These are phyloP conservation scores for Bombus huntii DNA, from an alignment of 1,140 invertebrate species.

Conservation along the genomic window DNA sequence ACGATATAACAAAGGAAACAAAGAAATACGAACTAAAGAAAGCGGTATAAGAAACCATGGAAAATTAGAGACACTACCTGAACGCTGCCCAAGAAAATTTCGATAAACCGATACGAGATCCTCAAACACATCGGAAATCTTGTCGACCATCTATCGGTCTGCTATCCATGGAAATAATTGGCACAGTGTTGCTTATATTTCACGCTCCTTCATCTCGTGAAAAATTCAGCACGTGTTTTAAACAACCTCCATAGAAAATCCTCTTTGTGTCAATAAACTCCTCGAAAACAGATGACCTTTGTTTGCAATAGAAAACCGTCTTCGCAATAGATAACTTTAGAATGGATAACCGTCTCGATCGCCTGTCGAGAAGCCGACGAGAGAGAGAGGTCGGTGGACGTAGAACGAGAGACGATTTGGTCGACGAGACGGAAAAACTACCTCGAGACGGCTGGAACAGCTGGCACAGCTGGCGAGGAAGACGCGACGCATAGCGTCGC, in stretches of 20 bases:
- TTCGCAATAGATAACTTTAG: background rate
- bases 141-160: conserved; percentile 7
- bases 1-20: background rate
- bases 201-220: too few species aligned
- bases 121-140: conserved; percentile 43
- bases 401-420: background rate
- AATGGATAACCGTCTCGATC: background rate
- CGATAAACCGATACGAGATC: conserved; percentile 56
- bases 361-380: background rate
- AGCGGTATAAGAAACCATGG: background rate
- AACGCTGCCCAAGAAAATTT: conserved; percentile 53
- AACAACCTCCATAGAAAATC: too few species aligned
- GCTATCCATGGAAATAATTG: conserved; percentile 13
- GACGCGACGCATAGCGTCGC: conserved; percentile 64
- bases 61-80: conserved; percentile 38
- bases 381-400: background rate
- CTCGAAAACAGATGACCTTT: too few species aligned
- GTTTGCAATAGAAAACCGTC: too few species aligned
- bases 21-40: background rate
- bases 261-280: too few species aligned
- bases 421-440: conserved; percentile 46
- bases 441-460: conserved; percentile 70
- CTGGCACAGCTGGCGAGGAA: conserved; percentile 67
- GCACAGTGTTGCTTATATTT: background rate
- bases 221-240: too few species aligned